Base-by-base conservation (phyloP, 2,888 invertebrate genomes). In the Napeogenes inachia region DNA sequence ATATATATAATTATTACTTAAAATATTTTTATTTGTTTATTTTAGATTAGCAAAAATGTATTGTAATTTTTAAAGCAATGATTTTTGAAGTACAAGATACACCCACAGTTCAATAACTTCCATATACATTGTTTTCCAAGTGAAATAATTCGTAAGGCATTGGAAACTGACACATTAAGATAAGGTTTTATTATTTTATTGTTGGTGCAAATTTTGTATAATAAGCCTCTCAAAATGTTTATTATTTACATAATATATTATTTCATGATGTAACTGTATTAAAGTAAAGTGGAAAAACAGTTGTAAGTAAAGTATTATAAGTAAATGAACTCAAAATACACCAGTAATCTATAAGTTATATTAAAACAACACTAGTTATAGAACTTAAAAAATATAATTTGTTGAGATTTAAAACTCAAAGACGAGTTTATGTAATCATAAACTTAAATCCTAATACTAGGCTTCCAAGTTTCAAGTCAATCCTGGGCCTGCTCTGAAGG, bases 141-240 rank as follows among this genome's bases (percentile, higher is more conserved):
- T 6, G 5, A 42, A 6, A 42, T 3, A 42, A 42, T 42, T 8
- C 42, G 42, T 10, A 42, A 10, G 10, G 42, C 10, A 42, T 53
- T 62, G 62, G 59, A 59, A 65, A 65, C 50, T 21, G 21, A 57
- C 3, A 35, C 4, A 8, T 30, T 4, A 10, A 30, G 59, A 64
- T 64, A 64, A 62, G 46, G 32, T 57, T 62, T 12, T 42, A 12
- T 62, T 62, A 57, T 62, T 59, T 46, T 53, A 54, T 54, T 59
- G 62, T 62, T 57, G 56, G 62, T 60, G 45, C 42, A 50, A 57
- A 57, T 62, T 65, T 42, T 54, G 42, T 47, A 5, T 59, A 66
- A 63, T 61, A 55, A 66, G 56, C 61, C 62, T 12, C 33, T 30
- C 21, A 21, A 30, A 57, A 60, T 62, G 45, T 66, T 62, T 64